Percentiles rank a stretch among this genome's conserved stretches.
These are phyloP conservation scores for Bedellia somnulentella DNA, from an alignment of 2,888 invertebrate species.

Conservation along the genomic window DNA sequence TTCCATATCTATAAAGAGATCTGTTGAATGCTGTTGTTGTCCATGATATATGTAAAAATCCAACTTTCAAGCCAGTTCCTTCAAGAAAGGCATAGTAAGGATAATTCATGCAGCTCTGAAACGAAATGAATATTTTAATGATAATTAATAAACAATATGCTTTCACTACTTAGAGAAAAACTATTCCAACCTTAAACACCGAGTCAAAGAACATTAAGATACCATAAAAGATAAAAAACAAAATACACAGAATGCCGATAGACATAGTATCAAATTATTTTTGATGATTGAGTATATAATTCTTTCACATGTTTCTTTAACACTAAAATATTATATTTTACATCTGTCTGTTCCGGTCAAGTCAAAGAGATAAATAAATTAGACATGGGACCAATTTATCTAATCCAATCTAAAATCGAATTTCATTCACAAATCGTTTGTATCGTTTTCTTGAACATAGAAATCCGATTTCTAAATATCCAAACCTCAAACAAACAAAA, in stretches of 20 bases:
- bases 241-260: conserved; percentile 62
- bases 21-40: conserved; percentile 79
- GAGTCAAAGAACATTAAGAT: conserved; percentile 77
- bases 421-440: too few species aligned
- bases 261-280: too few species aligned
- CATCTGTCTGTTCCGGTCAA: too few species aligned
- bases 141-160: conserved; percentile 5
- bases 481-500: too few species aligned
- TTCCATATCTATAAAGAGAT: conserved; percentile 73
- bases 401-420: too few species aligned
- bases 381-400: too few species aligned
- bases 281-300: too few species aligned
- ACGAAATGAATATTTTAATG: conserved; percentile 12
- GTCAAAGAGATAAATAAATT: too few species aligned
- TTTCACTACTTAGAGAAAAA: conserved; percentile 2
- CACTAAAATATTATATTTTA: too few species aligned
- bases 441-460: too few species aligned
- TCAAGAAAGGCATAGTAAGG: conserved; percentile 78
- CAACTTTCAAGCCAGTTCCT: conserved; percentile 74
- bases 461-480: too few species aligned
- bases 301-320: too few species aligned
- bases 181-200: conserved; percentile 74
- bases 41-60: conserved; percentile 75
- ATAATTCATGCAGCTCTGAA: conserved; percentile 82
- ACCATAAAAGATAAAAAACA: conserved; percentile 66